Evolutionary conservation across 2,797 vertebrate species (phyloP), one percentile per base, ranked within the genome.

Genomic region (Poeciliopsis presidionis): DNA sequence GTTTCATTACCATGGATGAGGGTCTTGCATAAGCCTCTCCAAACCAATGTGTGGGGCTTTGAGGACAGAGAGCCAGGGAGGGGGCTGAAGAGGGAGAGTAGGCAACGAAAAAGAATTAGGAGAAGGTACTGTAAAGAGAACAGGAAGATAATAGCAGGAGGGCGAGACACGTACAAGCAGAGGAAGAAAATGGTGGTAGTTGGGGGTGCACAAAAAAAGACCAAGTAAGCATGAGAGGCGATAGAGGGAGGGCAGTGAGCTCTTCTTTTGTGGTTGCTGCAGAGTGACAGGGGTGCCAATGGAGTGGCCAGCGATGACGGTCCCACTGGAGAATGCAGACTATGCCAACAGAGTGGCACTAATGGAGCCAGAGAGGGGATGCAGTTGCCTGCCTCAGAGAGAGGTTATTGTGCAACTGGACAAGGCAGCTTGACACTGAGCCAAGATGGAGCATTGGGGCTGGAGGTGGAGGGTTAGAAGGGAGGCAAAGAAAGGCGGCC

Each of bases 351-450:
- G 91, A 94, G 93, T 93, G 93, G 91, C 92, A 92, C 93, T 94
- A 95, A 94, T 94, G 93, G 92, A 94, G 91, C 93, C 91, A 86
- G 92, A 93, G 91, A 92, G 90, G 91, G 89, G 91, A 93, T 92
- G 94, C 93, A 92, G 93, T 95, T 94, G 91, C 93, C 91, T 92
- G 91, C 88, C 91, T 91, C 57, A 63, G 88, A 93, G 94, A 91
- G 93, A 92, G 90, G 89, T 92, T 93, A 94, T 94, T 95, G 94
- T 95, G 94, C 91, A 93, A 95, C 94, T 93, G 92, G 93, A 94
- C 94, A 94, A 93, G 93, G 91, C 88, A 39, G 84, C 86, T 93
- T 94, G 95, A 94, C 91, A 89, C 73, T 2, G 92, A 94, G 95
- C 95, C 95, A 95, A 95, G 90, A 95, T 94, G 93, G 92, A 93